These are phyloP conservation scores for Carettochelys insculpta DNA, from an alignment of 2,113 vertebrate genomes.

Conservation along the genomic window DNA sequence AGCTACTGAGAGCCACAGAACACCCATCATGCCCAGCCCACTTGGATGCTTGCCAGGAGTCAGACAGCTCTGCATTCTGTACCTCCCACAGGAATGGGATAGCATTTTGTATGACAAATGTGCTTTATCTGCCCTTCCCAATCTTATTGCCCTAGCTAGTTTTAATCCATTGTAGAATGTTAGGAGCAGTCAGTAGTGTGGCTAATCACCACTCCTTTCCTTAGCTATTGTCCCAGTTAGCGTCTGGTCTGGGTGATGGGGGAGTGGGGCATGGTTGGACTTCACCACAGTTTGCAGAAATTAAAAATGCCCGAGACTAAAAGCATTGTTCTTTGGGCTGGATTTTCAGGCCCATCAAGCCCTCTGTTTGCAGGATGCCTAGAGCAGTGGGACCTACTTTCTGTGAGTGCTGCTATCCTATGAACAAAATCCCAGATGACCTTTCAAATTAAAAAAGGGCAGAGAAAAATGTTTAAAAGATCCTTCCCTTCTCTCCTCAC, in stretches of 20 bases:
- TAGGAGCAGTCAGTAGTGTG: not conserved
- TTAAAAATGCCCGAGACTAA: not conserved
- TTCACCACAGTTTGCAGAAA: not conserved
- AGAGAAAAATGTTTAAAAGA: not conserved
- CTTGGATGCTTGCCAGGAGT: too few relatives aligned
- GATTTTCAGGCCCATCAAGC: not conserved
- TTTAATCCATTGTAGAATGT: not conserved
- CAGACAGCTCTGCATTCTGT: too few relatives aligned
- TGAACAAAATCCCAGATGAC: not conserved
- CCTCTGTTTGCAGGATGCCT: not conserved
- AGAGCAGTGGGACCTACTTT: not conserved
- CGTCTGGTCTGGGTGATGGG: not conserved
- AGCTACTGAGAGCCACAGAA: not conserved
- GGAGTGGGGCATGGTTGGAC: not conserved
- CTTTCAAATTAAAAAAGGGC: not conserved
- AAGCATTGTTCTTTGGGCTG: not conserved
- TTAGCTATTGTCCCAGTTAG: not conserved
- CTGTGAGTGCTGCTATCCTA: not conserved
- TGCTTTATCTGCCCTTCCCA: not conserved
- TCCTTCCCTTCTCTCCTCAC: not conserved
- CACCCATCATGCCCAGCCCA: not conserved
- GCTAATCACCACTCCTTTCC: not conserved
- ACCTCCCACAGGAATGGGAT: too few relatives aligned
- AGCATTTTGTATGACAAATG: not conserved
- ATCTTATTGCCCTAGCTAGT: not conserved